Evolutionary conservation across 2,113 vertebrate species (phyloP), one percentile per base, ranked within the genome.

Genomic region (Oryzias javanicus): DNA sequence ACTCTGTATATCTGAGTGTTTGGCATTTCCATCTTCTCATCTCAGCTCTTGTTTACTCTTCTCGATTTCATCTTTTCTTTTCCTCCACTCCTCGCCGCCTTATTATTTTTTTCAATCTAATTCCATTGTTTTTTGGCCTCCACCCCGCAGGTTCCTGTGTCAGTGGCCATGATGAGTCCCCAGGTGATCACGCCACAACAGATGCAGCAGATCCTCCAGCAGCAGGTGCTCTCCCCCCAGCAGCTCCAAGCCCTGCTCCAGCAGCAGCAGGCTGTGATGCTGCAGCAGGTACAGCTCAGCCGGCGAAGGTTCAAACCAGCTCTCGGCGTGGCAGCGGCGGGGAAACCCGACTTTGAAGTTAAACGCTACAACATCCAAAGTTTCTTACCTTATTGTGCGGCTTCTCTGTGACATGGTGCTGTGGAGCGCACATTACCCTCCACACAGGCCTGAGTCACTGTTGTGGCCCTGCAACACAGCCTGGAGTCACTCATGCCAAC

Each of bases 91-190:
- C 20, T 49, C 42, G 10, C 40, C 17, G n/a, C 5, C 17, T 41
- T 24, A 49, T 6, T 18, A 16, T 18, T 40, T 25, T 20, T 35
- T 16, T 12, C 63, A 49, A 15, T 4, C 56, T 61, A 10, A 42
- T 55, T 14, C 41, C 19, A 20, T 3, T 0, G 46, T 60, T 35
- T 60, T 35, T 10, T 35, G 7, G 2, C 12, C 10, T 35, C 35
- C 35, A 12, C 35, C 35, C 8, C 35, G 51, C 90, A 98, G 96
- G 96, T 98, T 88, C 96, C 97, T 86, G 97, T 98, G 90, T 98
- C 97, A 55, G 94, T 98, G 97, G 96, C 97, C 94, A 98, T 98
- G 96, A 98, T 98, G 97, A 98, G 95, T 89, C 97, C 97, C 90
- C 97, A 98, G 94, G 96, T 98, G 92, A 98, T 98, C 90, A 97